Evolutionary conservation across 2,113 vertebrate genomes (phyloP), one percentile per base, ranked within the genome.

Genomic region (Gymnobelideus leadbeateri): DNA sequence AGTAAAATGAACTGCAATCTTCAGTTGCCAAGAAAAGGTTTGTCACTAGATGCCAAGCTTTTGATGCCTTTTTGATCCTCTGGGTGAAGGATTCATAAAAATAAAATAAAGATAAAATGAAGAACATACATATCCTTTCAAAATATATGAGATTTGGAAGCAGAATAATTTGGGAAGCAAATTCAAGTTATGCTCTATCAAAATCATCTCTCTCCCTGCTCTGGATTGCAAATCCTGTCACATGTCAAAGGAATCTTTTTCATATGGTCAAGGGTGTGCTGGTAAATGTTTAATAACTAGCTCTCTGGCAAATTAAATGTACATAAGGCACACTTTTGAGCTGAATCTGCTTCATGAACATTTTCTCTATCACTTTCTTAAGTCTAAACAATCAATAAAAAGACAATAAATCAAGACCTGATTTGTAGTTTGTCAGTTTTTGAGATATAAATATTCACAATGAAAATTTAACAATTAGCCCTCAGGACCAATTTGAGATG

Each of bases 91-190:
- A 0, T 23, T 94, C 21, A 57, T 77, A 89, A 16, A 95, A 94
- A 26, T 51, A 92, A 93, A 37, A 94, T 55, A 89, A 11, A 95
- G 93, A 26, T 51, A 92, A 93, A 37, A 94, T 28, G 55, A 57
- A 57, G 19, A 91, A 16, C n/a, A 50, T 3, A 23, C 3, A 46
- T 8, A 0, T 91, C 26, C 51, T 51, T 92, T 52, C 52, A 54
- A 89, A 91, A 52, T 1, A 14, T 21, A 84, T 50, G 61, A n/a
- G 14, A 43, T 94, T 14, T 92, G 14, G 53, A 1, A 95, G 90
- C 55, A 91, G 4, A 43, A 23, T 6, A 12, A 7, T 28, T 25
- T 93, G 23, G 92, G 90, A 31, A 26, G 11, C 8, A 43, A 57
- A 9, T 50, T 24, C 37, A 7, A 8, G 26, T 37, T 68, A 68